Base-by-base conservation (phyloP, 2,113 vertebrate species). In the Triplophysa siluroides region DNA sequence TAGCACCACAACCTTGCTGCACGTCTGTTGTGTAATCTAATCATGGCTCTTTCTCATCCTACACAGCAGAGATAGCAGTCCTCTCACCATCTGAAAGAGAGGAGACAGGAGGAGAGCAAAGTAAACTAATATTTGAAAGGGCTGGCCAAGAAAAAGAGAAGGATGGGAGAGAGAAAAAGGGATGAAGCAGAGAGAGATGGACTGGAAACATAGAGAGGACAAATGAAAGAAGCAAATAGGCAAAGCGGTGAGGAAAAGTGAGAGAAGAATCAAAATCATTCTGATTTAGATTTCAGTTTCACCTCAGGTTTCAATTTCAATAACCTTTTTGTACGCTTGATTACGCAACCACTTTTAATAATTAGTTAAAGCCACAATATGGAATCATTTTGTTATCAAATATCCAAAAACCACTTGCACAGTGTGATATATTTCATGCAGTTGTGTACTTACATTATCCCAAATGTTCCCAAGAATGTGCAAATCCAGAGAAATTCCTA, bases 21-120 rank as follows among this genome's bases (percentile, higher is more conserved):
- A 62, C 65, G 76, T 65, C 62, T 64, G 63, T 74, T 72, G 67
- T 72, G 68, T 75, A 70, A 66, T 76, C 64, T 78, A 79, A 74
- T 74, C 81, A 75, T 67, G 62, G 81, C 76, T 78, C 63, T 26
- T 66, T 63, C 67, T 83, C 81, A 72, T 79, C 70, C 77, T 66
- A 77, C 14, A 24, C 41, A 56, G 78, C 67, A 64, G 74, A 71
- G 75, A 82, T 58, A 70, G 29, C 69, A 29, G n/a, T 23, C 12
- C 81, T 81, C 67, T 54, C 19, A 58, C 19, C 2, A n/a, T 58
- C 8, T 58, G 19, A n/a, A 58, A 61, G 52, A 50, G 71, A 74
- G 47, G 71, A 61, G 71, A 61, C 2, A 12, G 62, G 63, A 79
- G 19, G 38, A 56, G 47, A 61, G 47, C 47, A 38, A 74, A 63